A percentile compares a stretch with the other conserved stretches of the same genome.
These are phyloP conservation scores for Agonopterix subpropinquella DNA, from an alignment of 2,888 invertebrate species.

Conservation along the genomic window DNA sequence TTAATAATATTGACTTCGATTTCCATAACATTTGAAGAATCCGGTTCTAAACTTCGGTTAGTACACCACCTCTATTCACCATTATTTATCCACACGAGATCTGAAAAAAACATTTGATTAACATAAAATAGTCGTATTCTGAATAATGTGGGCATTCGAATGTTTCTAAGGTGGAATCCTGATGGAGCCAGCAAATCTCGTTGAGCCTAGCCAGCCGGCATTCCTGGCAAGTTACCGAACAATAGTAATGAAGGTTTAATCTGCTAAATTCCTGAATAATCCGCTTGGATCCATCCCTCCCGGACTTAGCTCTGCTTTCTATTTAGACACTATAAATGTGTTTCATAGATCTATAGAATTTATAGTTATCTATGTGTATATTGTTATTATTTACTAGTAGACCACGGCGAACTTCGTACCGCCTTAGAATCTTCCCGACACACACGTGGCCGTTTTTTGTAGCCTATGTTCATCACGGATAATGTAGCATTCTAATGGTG, in stretches of 20 bases:
- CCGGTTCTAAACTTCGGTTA: no score
- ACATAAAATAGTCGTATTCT: constrained; percentile 49
- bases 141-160: constrained; percentile 36
- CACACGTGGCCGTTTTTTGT: no score
- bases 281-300: constrained; percentile 28
- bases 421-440: no score
- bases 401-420: no score
- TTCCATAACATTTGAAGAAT: no score
- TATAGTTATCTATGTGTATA: background rate
- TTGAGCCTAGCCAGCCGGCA: constrained; percentile 45
- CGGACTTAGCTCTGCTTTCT: constrained; percentile 32
- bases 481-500: no score
- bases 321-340: background rate
- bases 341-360: no score
- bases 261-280: constrained; percentile 51
- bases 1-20: no score
- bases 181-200: constrained; percentile 44
- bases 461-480: no score
- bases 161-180: constrained; percentile 45
- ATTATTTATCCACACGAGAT: no score
- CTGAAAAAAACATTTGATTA: constrained; percentile 21
- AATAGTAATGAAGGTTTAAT: constrained; percentile 65
- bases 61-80: no score
- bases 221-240: constrained; percentile 57
- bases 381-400: no score